phyloP scores from a whole-genome alignment of 2,113 vertebrate genomes.

The Seriola rivoliana region DNA sequence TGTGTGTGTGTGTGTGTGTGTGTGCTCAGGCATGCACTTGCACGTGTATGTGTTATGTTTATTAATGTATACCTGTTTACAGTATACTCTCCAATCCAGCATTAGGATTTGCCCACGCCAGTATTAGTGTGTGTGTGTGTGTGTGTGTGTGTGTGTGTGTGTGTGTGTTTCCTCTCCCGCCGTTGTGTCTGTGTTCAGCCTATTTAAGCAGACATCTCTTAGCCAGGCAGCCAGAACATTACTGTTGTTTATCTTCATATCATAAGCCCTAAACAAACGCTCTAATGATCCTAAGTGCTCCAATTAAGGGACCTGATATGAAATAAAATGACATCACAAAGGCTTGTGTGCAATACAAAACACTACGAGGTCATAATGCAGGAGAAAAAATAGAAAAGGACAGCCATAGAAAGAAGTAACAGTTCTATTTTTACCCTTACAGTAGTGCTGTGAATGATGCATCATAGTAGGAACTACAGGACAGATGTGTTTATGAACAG shows the following conservation, averaged over 20 bases:
- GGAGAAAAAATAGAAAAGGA: background rate
- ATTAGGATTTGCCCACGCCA: no score
- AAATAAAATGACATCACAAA: conserved; percentile 18
- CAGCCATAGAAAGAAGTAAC: background rate
- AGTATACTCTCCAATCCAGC: background rate
- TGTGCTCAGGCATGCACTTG: background rate
- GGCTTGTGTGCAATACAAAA: conserved; percentile 4
- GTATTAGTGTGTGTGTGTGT: background rate
- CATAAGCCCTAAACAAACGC: conserved; percentile 35
- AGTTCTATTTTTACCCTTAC: background rate
- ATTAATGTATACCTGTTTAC: background rate
- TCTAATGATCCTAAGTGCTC: conserved; percentile 39
- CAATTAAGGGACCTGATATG: conserved; percentile 19
- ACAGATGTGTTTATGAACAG: background rate
- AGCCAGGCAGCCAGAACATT: conserved; percentile 26
- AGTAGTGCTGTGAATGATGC: background rate
- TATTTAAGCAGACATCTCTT: conserved; percentile 8
- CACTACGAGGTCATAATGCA: background rate
- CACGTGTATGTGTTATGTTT: background rate
- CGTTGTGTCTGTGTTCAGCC: background rate
- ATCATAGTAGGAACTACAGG: background rate
- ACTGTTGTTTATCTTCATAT: conserved; percentile 41
- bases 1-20: background rate
- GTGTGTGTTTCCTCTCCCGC: background rate
- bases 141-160: background rate